Conservation (phyloP, 2,113 vertebrate species). For the Campylorhamphus procurvoides region DNA sequence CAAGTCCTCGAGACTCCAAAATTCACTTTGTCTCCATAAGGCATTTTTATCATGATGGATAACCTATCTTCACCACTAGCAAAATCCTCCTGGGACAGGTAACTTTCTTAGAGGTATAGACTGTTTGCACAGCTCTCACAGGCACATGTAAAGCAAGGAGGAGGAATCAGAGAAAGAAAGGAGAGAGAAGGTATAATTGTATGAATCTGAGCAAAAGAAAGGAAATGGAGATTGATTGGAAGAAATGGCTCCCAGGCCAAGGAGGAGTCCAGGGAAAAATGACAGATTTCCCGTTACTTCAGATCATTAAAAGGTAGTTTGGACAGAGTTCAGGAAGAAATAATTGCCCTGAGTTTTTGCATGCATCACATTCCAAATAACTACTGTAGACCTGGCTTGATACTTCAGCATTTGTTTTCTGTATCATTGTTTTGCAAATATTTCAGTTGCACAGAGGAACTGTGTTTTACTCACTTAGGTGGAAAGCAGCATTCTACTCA, state of each 20-base stretch:
- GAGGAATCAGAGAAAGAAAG: not conserved
- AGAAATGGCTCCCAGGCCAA: not conserved
- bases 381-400: not conserved
- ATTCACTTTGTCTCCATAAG: not conserved
- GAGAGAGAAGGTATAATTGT: not conserved
- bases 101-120: not conserved
- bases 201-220: not conserved
- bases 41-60: not conserved
- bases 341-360: not conserved
- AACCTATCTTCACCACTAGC: not conserved
- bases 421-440: not conserved
- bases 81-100: constrained; percentile 8
- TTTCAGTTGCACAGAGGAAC: not conserved
- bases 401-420: not conserved
- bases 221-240: not conserved
- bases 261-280: not conserved
- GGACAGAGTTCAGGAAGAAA: not conserved
- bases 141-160: not conserved
- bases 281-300: not conserved
- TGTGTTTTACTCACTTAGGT: not conserved
- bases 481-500: not conserved
- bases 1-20: not conserved
- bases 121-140: not conserved
- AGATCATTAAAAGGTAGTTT: not conserved
- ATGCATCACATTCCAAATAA: not conserved